Evolutionary conservation across 2,113 vertebrate genomes (phyloP), one percentile per base, ranked within the genome.

Genomic region (Hypomesus transpacificus): DNA sequence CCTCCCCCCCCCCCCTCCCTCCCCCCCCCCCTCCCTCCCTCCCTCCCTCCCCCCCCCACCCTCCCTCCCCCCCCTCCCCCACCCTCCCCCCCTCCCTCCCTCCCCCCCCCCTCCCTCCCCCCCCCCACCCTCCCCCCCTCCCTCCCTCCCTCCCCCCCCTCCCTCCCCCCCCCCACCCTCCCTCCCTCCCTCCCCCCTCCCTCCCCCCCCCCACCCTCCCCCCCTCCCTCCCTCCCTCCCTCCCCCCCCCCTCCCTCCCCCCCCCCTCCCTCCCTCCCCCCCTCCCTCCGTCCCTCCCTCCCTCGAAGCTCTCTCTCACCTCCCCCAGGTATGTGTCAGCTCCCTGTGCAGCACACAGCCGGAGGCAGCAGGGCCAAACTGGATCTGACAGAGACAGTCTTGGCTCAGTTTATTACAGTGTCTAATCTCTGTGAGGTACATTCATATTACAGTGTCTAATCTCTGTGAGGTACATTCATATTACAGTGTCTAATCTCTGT

Each of bases 251-350:
- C 31, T n/a, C 4, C 28, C 28, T 31, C 4, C 4, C 28, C 28
- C 28, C 4, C 28, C 60, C 63, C 70, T 13, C 70, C 11, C 67
- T 74, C 28, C 18, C 1, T 14, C 13, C 62, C 28, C 28, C 28
- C 2, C 28, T 31, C 28, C 28, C 6, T 34, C 60, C 63, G 69
- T 14, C 70, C 11, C 66, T 73, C 28, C 17, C 1, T 17, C 16
- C 62, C 75, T 77, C 68, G 71, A 74, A 78, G 80, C 71, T 84
- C 76, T 70, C 69, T 82, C 67, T 85, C 75, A 79, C 63, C 81
- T 85, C 84, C 82, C 74, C 21, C 78, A 79, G 50, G 34, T 76
- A 80, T 71, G 80, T 87, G 80, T 77, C 31, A 68, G 67, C 9
- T 24, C 39, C 46, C 50, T 26, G 51, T 26, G 51, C 51, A 54